Evolutionary conservation across 2,888 invertebrate genomes (phyloP).

Genomic region (Linnaemya tessellans): DNA sequence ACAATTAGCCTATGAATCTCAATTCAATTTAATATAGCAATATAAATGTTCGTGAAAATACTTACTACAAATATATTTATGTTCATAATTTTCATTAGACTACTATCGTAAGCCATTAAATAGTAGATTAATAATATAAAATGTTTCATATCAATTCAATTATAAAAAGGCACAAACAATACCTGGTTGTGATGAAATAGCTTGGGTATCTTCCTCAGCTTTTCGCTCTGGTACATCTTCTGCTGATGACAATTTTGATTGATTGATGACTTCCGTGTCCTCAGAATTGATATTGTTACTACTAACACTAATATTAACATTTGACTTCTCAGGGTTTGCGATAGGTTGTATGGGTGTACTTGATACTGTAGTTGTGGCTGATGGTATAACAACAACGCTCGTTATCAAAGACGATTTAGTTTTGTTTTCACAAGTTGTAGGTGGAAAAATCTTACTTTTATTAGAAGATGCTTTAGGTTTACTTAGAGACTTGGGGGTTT

Average conservation of each 20-base stretch:
- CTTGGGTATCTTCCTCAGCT: slow-evolving; percentile 42
- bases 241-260: slow-evolving; percentile 59
- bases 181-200: slow-evolving; percentile 48
- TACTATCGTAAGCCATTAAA: too few species aligned
- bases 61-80: too few species aligned
- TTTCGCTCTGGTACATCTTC: slow-evolving; percentile 64
- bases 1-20: too few species aligned
- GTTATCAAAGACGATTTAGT: slow-evolving; percentile 62
- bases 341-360: neutral
- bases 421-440: slow-evolving; percentile 49
- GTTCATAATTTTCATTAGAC: too few species aligned
- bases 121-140: too few species aligned
- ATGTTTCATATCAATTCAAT: too few species aligned
- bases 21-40: too few species aligned
- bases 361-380: slow-evolving; percentile 2
- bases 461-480: slow-evolving; percentile 1
- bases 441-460: slow-evolving; percentile 3
- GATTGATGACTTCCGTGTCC: slow-evolving; percentile 11
- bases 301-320: slow-evolving; percentile 4
- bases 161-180: too few species aligned
- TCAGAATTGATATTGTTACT: slow-evolving; percentile 8
- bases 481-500: slow-evolving; percentile 32
- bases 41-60: too few species aligned
- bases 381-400: slow-evolving; percentile 65
- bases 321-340: neutral